Conservation (phyloP, 92 coral and sea anemone genomes). For the Porites lobata region DNA sequence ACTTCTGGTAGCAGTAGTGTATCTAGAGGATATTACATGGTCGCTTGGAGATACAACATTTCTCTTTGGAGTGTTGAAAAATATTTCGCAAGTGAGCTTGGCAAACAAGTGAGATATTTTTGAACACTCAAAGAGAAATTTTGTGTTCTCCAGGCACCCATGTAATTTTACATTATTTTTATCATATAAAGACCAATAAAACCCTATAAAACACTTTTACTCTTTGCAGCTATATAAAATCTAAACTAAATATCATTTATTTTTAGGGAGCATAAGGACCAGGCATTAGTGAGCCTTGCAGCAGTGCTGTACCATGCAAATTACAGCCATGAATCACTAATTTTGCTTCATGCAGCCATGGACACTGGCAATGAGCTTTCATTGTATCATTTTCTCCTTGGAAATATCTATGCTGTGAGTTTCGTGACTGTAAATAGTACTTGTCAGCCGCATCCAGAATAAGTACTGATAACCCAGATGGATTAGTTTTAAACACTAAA, state of each 20-base stretch:
- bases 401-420: conserved; percentile 93
- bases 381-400: conserved; percentile 80
- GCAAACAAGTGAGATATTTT: too few species aligned
- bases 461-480: too few species aligned
- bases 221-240: too few species aligned
- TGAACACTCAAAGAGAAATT: too few species aligned
- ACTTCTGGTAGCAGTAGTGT: background rate
- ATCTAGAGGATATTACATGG: too few species aligned
- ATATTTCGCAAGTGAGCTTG: too few species aligned
- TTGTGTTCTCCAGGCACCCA: too few species aligned
- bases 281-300: conserved; percentile 89
- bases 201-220: background rate
- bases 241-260: background rate
- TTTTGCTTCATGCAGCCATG: conserved; percentile 82
- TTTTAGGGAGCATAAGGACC: conserved; percentile 61
- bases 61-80: too few species aligned
- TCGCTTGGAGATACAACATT: too few species aligned
- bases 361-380: conserved; percentile 71
- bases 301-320: conserved; percentile 84
- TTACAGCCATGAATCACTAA: conserved; percentile 76
- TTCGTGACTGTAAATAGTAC: background rate
- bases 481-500: too few species aligned
- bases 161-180: too few species aligned
- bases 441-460: background rate
- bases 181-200: too few species aligned